Evolutionary conservation across 2,797 vertebrate genomes (phyloP), one percentile per base, ranked within the genome.

Genomic region (Microtus californicus): DNA sequence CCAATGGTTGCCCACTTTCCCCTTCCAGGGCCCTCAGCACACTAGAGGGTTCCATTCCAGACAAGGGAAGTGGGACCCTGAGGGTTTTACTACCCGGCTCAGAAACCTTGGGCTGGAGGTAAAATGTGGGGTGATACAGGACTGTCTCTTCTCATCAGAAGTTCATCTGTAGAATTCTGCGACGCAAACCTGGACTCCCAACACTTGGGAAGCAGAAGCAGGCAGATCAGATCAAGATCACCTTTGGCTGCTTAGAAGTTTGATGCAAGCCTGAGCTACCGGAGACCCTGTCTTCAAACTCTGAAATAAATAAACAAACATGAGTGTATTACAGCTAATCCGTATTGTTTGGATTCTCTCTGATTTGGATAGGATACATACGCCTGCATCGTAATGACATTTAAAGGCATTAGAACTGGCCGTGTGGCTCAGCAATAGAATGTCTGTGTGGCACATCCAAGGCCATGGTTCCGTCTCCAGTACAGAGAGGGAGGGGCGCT

Each of bases 61-160:
- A 27, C 43, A 88, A 91, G 65, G 10, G 14, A 51, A 95, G 51
- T 65, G 71, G 15, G 31, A 87, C 23, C 17, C 17, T 37, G 51
- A 94, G 81, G 82, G 63, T 19, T 93, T 92, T 45, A 65, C 67
- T 40, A 94, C n/a, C 34, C 59, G 2, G 43, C 79, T 48, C 74
- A 77, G 59, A 37, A 80, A 74, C 31, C 67, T 67, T 14, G 8
- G 5, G 63, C 5, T 88, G 40, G 37, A 27, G 9, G 34, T 54
- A 1, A 31, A 31, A 4, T 4, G 31, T 56, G 3, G 77, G 19
- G 34, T 0, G 15, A 86, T 43, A 90, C 0, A 0, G 81, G 25
- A 31, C 45, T 45, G 21, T 76, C 40, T 89, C 27, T 82, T 71
- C 89, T 59, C 56, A 63, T 82, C 43, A 48, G 34, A 48, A 85